These are phyloP conservation scores for Micrasema longulum DNA, from an alignment of 1,140 invertebrate species.

Conservation along the genomic window DNA sequence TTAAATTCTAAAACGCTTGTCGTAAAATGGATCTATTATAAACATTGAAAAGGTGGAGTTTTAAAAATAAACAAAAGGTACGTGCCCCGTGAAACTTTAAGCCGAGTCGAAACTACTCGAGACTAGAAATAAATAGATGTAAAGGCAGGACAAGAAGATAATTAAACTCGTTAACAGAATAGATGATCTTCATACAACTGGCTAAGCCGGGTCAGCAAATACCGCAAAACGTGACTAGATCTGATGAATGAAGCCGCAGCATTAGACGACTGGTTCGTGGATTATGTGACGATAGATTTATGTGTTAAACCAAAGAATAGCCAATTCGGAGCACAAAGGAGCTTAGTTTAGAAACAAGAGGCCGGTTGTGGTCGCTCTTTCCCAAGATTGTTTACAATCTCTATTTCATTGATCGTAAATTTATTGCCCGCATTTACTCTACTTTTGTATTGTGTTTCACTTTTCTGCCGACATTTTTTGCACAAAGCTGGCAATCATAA, in stretches of 20 bases:
- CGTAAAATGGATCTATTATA: neutral
- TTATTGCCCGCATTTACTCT: neutral
- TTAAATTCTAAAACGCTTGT: neutral
- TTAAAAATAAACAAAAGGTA: no score
- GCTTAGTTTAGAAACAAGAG: neutral
- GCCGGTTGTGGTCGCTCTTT: neutral
- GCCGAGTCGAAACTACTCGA: neutral
- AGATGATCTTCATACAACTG: neutral
- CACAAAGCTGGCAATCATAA: no score
- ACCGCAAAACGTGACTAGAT: slow-evolving; percentile 21
- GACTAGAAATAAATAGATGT: neutral
- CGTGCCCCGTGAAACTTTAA: no score
- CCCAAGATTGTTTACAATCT: neutral
- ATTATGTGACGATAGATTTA: neutral
- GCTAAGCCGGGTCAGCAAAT: neutral
- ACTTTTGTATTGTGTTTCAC: neutral
- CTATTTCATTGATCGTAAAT: neutral
- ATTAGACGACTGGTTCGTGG: no score
- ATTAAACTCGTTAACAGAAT: slow-evolving; percentile 12
- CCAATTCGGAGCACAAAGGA: no score
- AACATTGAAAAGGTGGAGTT: neutral
- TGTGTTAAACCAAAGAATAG: no score
- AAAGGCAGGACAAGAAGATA: slow-evolving; percentile 5
- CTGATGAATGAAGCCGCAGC: slow-evolving; percentile 5
- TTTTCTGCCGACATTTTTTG: neutral